Conservation (phyloP, 1,140 invertebrate species). For the Drosophila cardini region DNA sequence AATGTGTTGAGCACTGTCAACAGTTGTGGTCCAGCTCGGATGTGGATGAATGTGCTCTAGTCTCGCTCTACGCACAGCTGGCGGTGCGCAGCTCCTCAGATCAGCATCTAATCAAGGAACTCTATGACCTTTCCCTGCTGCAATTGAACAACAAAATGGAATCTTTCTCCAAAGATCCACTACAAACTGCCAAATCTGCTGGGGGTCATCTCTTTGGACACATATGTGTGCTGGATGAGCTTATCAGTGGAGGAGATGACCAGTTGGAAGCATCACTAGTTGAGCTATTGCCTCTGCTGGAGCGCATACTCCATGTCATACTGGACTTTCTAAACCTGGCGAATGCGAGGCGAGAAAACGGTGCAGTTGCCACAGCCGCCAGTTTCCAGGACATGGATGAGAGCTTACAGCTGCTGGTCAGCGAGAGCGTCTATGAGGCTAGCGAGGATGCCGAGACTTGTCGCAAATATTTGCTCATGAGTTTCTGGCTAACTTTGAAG, state of each 20-base stretch:
- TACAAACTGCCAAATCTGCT: conserved; percentile 40
- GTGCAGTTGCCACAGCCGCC: conserved; percentile 71
- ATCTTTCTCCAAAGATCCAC: conserved; percentile 49
- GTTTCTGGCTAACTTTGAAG: conserved; percentile 92
- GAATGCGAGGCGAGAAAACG: conserved; percentile 32
- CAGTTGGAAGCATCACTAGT: not conserved
- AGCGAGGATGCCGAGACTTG: conserved; percentile 82
- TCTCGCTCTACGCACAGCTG: conserved; percentile 61
- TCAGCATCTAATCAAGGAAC: not conserved
- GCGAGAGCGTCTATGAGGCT: conserved; percentile 72
- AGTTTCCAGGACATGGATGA: conserved; percentile 87
- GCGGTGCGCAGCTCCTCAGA: conserved; percentile 35
- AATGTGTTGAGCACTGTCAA: conserved; percentile 41
- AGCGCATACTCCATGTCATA: conserved; percentile 52
- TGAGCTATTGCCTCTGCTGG: conserved; percentile 49
- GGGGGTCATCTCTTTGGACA: conserved; percentile 70
- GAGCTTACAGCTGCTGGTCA: conserved; percentile 85
- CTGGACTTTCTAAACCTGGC: conserved; percentile 68
- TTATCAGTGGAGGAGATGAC: conserved; percentile 19
- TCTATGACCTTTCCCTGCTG: conserved; percentile 42
- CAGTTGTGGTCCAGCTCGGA: conserved; percentile 46
- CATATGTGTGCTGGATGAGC: conserved; percentile 55
- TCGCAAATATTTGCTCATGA: conserved; percentile 89
- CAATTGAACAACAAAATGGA: conserved; percentile 25
- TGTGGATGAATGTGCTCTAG: conserved; percentile 68